phyloP scores from a whole-genome alignment of 1,140 invertebrate species.

The Drosophila littoralis region DNA sequence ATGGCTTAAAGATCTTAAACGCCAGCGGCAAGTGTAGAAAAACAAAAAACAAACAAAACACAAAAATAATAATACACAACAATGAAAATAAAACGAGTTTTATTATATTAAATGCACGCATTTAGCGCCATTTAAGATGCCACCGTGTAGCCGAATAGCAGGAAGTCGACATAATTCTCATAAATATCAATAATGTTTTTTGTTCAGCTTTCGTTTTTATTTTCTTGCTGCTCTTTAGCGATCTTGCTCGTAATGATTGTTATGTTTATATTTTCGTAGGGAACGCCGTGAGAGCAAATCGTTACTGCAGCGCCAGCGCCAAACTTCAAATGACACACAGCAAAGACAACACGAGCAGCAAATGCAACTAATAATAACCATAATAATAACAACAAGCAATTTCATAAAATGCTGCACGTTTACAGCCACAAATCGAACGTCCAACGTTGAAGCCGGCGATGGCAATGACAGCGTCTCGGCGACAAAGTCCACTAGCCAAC shows the following conservation, averaged over 20 bases:
- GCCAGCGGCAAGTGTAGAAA: slow-evolving; percentile 22
- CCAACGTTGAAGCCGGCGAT: slow-evolving; percentile 35
- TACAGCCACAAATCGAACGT: slow-evolving; percentile 52
- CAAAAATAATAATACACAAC: slow-evolving; percentile 26
- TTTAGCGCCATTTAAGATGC: slow-evolving; percentile 80
- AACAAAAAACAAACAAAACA: slow-evolving; percentile 23
- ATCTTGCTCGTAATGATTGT: slow-evolving; percentile 65
- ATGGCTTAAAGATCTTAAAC: slow-evolving; percentile 49
- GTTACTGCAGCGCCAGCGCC: slow-evolving; percentile 47
- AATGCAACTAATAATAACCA: slow-evolving; percentile 78
- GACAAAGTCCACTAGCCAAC: slow-evolving; percentile 40
- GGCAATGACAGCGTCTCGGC: slow-evolving; percentile 25
- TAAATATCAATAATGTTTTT: slow-evolving; percentile 78
- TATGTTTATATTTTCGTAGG: slow-evolving; percentile 77
- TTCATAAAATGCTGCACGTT: slow-evolving; percentile 78
- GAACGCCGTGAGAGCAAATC: slow-evolving; percentile 61
- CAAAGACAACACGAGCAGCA: slow-evolving; percentile 40
- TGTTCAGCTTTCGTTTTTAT: slow-evolving; percentile 68
- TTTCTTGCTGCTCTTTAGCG: slow-evolving; percentile 21
- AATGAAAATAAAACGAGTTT: slow-evolving; percentile 58
- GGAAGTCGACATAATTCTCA: slow-evolving; percentile 81
- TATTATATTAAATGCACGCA: slow-evolving; percentile 80
- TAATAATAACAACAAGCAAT: slow-evolving; percentile 82
- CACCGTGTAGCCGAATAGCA: slow-evolving; percentile 59
- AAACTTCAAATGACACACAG: slow-evolving; percentile 69